Base-by-base conservation (phyloP, 2,888 invertebrate genomes). In the Dasysyrphus albostriatus region DNA sequence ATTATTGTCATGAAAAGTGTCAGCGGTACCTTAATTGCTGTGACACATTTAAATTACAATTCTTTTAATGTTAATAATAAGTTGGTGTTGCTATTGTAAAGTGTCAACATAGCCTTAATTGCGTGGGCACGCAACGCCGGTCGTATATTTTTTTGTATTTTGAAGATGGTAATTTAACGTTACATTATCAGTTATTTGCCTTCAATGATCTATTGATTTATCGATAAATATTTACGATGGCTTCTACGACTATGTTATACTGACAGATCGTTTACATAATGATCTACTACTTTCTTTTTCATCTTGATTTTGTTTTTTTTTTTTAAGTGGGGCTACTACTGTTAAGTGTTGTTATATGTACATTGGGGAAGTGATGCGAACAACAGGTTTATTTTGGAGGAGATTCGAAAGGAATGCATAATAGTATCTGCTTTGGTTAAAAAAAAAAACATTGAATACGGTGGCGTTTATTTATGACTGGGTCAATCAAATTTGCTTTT, bases 251-350 rank as follows among this genome's bases (percentile, higher is more conserved):
- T 69, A n/a, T n/a, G n/a, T n/a, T n/a, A n/a, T n/a, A 24, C 24
- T 32, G 69, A 70, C 63, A 47, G 67, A 49, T 49, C 67, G 34
- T 61, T 87, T 87, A 78, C 78, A 65, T 87, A 87, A 87, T 70
- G 70, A 74, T 82, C 82, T 63, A 85, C 82, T 63, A 78, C 85
- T 87, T 87, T 87, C 85, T 87, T 82, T 87, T 87, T 82, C 78
- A 82, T 78, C 82, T 70, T 47, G 63, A 54, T 69, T 59, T 3
- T 24, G n/a, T 6, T 10, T 47, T 69, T 59, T 3, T 24, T 24
- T 6, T 10, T 47, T 34, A 8, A 49, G 16, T 56, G 49, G 44
- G 65, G 29, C 54, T 58, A 49, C 81, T 65, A 49, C 81, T 65
- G 74, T 42, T 34, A 12, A 34, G 78, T 49, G 34, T 56, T 75